A percentile compares a stretch with the other conserved stretches of the same genome.
Evolutionary conservation across 1,140 invertebrate genomes (phyloP).

Genomic region (Brachionus angularis): DNA sequence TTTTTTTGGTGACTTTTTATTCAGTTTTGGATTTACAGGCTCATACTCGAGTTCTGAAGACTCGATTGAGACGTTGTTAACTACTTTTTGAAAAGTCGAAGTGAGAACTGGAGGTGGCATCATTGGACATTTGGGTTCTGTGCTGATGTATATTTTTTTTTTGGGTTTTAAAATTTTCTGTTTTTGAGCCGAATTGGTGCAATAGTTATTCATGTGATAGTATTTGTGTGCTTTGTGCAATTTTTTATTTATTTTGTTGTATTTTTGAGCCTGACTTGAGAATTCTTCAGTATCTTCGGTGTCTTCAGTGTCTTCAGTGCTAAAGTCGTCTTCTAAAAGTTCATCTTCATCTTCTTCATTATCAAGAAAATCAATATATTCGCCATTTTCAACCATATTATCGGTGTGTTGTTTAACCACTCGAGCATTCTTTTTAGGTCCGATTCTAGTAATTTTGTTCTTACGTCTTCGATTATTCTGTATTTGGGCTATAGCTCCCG

Average conservation of each 20-base stretch:
- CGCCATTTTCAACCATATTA: background rate
- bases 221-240: no score
- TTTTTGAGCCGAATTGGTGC: no score
- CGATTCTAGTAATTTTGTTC: no score
- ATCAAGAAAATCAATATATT: conserved; percentile 25
- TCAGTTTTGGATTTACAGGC: conserved; percentile 4
- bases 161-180: no score
- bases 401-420: no score
- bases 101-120: conserved; percentile 32
- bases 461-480: background rate
- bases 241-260: no score
- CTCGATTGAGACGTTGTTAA: conserved; percentile 25
- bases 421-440: no score
- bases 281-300: conserved; percentile 40
- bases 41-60: conserved; percentile 36
- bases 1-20: no score
- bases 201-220: no score
- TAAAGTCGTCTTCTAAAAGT: background rate
- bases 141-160: no score
- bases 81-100: conserved; percentile 23
- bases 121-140: no score
- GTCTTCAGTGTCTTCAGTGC: conserved; percentile 24
- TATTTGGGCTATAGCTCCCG: background rate
- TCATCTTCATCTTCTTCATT: no score
- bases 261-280: background rate